phyloP scores from a whole-genome alignment of 2,113 vertebrate genomes.

The Martes martes region DNA sequence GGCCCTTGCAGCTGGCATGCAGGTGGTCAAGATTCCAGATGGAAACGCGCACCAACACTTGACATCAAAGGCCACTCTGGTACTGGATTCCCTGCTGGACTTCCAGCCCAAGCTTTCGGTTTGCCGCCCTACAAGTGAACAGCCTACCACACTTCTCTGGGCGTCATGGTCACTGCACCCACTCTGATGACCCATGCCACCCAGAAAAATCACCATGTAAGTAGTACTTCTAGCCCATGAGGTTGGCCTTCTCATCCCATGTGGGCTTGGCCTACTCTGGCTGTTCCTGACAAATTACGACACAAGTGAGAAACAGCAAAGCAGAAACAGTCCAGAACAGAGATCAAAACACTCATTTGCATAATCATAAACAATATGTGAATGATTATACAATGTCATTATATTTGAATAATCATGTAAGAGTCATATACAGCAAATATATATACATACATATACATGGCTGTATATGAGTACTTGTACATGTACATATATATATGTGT shows the following conservation, averaged over 20 bases:
- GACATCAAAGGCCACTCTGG: conserved; percentile 84
- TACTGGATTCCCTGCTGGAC: conserved; percentile 88
- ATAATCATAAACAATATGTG: neutral
- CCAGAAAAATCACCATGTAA: fast-evolving
- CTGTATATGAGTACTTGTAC: neutral
- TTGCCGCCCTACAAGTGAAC: conserved; percentile 87
- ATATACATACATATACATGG: neutral
- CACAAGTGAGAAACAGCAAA: neutral
- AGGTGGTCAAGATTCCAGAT: conserved; percentile 94
- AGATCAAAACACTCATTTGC: no score
- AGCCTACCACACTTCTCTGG: fast-evolving
- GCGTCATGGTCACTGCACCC: neutral
- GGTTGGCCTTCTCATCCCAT: fast-evolving
- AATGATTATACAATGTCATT: neutral
- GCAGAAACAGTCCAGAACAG: neutral
- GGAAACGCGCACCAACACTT: conserved; percentile 83
- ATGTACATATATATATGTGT: neutral
- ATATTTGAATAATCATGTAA: neutral
- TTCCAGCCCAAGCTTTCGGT: conserved; percentile 90
- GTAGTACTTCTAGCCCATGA: neutral
- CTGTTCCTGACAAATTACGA: neutral
- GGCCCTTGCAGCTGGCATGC: conserved; percentile 90
- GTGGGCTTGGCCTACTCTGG: neutral
- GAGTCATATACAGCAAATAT: neutral
- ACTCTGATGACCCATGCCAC: neutral